Base-by-base conservation (phyloP, 2,888 invertebrate species). In the Herminia tarsipennalis region DNA sequence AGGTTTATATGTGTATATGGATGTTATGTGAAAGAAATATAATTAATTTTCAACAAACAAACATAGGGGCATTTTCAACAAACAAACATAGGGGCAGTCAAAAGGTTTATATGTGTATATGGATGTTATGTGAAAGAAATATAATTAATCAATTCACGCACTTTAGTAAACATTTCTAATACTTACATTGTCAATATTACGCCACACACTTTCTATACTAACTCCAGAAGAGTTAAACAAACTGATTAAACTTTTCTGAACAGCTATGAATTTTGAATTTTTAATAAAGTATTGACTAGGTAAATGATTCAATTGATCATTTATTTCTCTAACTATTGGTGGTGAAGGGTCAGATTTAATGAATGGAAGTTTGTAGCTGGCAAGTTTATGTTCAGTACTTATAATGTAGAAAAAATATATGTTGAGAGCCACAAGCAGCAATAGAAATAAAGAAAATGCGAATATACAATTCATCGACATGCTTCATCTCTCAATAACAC, bases 391-490 rank as follows among this genome's bases (percentile, higher is more conserved):
- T 16, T 78, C 70, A 48, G 77, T 75, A 37, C 80, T 86, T 29
- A 90, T 70, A 5, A 76, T 83, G 57, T 89, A 89, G 62, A 88
- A 90, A 56, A 91, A 91, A 61, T 84, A 91, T 59, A 90, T 77
- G 60, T 91, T 90, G 16, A 90, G 74, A 29, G 66, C 81, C 33
- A 91, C 89, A 43, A 91, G 76, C 42, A 86, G 54, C 25, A 91
- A 69, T 25, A 91, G 72, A 56, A 90, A 87, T 32, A 89, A 53
- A 40, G 88, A 89, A 65, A 88, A 87, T 25, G 82, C 82, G 63
- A 90, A 87, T n/a, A 87, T 86, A 72, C 86, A 88, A 63, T 90
- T 90, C 66, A 88, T 68, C 38, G 89, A 87, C 90, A 90, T 90
- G 41, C 53, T 71, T 66, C 58, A 71, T 55, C 46, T 51, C 47